Evolutionary conservation across 1,140 invertebrate species (phyloP), one percentile per base, ranked within the genome.

Genomic region (Meloidogyne exigua): DNA sequence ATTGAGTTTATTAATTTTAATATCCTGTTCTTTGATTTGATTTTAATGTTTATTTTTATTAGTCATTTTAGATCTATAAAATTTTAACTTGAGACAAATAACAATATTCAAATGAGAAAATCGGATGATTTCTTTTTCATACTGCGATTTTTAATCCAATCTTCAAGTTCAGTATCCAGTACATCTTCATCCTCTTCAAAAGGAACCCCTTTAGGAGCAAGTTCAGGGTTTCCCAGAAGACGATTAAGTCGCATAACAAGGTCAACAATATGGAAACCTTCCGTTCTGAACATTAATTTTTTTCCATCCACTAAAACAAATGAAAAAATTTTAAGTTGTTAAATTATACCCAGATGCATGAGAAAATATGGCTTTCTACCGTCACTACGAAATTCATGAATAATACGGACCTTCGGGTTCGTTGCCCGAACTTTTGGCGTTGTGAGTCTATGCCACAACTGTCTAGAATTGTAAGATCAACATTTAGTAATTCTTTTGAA

Each of bases 171-270:
- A 36, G 12, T 36, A 26, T 73, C 72, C 23, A 18, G 11, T 18
- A 73, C 23, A 49, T 44, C 21, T 32, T 62, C 26, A 23, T 62
- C 57, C 26, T 76, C 28, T 26, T 69, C 75, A 23, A 68, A 26
- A n/a, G 66, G 36, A 15, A 65, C 62, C 2, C 76, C 72, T 26
- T 49, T 63, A 28, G 64, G 73, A 44, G 86, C 85, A 12, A 87
- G 21, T 71, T 82, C 79, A 11, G 84, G 76, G 63, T 86, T 81
- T 25, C 85, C 85, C 10, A 83, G 73, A 5, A 87, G 69, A 32
- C 81, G 79, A 67, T 87, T 87, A 81, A 87, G 86, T 18, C 80
- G 78, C 80, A 85, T 87, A 3, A 83, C 67, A 0, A 87, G 42
- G 44, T 87, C 85, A 49, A 72, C 67, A 21, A 79, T 68, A 9